These are phyloP conservation scores for Bedellia somnulentella DNA, from an alignment of 2,888 invertebrate genomes.

Conservation along the genomic window DNA sequence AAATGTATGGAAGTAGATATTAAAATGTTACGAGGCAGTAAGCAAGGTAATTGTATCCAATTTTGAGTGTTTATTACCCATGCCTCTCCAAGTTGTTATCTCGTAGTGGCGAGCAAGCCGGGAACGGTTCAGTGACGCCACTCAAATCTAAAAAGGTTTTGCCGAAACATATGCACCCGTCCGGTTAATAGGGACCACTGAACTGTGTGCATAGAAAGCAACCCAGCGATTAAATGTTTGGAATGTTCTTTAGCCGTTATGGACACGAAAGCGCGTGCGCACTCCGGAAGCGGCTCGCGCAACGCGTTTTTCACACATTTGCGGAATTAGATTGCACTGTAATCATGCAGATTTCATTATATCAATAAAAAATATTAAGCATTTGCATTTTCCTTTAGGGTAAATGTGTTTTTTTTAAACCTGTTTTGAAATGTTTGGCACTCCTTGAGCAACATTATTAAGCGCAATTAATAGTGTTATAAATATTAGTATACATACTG, in stretches of 20 bases:
- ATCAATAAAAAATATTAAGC: not conserved
- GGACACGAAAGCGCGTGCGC: not conserved
- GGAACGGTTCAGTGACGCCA: constrained; percentile 20
- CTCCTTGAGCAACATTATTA: no score
- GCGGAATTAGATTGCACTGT: not conserved
- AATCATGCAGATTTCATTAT: not conserved
- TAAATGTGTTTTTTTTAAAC: no score
- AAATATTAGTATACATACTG: no score
- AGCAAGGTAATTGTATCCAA: constrained; percentile 51
- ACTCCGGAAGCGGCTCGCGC: not conserved
- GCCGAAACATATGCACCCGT: not conserved
- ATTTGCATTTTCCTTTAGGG: not conserved
- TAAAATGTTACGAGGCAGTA: constrained; percentile 51
- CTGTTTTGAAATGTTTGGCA: no score
- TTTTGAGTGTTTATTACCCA: constrained; percentile 50
- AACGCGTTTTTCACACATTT: not conserved
- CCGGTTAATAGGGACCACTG: no score
- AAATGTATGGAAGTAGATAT: constrained; percentile 37
- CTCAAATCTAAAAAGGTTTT: not conserved
- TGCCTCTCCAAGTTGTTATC: constrained; percentile 47
- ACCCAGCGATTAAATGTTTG: not conserved
- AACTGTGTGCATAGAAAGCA: not conserved
- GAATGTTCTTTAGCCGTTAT: not conserved
- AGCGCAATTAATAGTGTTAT: no score
- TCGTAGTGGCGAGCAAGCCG: no score